Percentiles rank a stretch among this genome's conserved stretches.
Conservation (phyloP, 2,113 vertebrate species). For the Prietella phreatophila region DNA sequence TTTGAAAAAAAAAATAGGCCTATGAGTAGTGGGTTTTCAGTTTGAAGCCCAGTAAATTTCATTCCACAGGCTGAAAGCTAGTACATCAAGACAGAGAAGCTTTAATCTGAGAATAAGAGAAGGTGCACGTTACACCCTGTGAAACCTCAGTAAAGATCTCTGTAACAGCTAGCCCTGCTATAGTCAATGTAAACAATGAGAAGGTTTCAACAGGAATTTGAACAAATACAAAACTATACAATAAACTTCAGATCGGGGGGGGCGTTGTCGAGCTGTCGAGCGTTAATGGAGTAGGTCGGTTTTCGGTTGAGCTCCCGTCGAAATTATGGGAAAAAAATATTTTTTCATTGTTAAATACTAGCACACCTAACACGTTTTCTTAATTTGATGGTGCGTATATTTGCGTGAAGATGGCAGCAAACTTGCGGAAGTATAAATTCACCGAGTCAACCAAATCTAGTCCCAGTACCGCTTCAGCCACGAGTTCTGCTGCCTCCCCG, state of each 20-base stretch:
- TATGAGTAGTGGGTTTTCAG: slow-evolving; percentile 24
- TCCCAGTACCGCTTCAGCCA: no score
- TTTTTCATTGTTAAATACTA: no score
- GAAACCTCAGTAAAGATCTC: slow-evolving; percentile 27
- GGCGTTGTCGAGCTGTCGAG: no score
- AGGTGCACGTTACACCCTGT: slow-evolving; percentile 30
- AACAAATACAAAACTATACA: slow-evolving; percentile 16
- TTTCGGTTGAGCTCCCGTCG: no score
- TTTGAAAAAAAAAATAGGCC: slow-evolving; percentile 34
- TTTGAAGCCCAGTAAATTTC: slow-evolving; percentile 42
- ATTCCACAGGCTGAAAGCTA: slow-evolving; percentile 40
- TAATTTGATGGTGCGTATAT: no score
- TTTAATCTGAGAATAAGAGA: slow-evolving; percentile 49
- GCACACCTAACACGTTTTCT: no score
- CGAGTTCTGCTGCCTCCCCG: no score
- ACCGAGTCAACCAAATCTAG: no score
- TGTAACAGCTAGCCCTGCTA: slow-evolving; percentile 21
- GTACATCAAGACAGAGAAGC: slow-evolving; percentile 29
- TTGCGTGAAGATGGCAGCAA: no score
- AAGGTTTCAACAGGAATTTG: slow-evolving; percentile 34
- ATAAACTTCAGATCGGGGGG: not conserved
- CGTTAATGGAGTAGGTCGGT: no score
- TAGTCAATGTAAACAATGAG: slow-evolving; percentile 32
- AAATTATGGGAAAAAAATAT: no score
- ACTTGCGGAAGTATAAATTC: no score